Percentiles rank a stretch among this genome's conserved stretches.
phyloP scores from a whole-genome alignment of 2,797 vertebrate species.

The Aplochiton taeniatus region DNA sequence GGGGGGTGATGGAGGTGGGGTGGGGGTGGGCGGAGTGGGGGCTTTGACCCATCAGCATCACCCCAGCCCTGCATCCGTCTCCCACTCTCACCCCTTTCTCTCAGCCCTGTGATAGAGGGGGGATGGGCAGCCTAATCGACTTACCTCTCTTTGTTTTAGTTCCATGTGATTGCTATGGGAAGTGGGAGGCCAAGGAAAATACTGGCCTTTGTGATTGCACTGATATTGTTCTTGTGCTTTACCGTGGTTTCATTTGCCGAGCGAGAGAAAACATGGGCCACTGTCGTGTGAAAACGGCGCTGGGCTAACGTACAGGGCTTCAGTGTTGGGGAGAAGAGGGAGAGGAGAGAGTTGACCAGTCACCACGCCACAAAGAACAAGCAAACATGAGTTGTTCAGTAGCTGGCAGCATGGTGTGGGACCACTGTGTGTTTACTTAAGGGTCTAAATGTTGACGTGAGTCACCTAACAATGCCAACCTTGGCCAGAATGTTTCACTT shows the following conservation, averaged over 20 bases:
- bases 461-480: constrained; percentile 31
- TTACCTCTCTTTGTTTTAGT: constrained; percentile 46
- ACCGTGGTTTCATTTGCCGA: constrained; percentile 35
- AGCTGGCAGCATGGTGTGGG: constrained; percentile 8
- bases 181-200: constrained; percentile 44
- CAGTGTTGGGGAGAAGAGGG: background rate
- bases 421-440: constrained; percentile 20
- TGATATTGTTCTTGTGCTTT: constrained; percentile 52
- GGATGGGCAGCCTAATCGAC: constrained; percentile 18
- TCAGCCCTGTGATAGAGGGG: background rate
- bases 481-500: constrained; percentile 36
- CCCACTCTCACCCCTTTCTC: too few relatives aligned
- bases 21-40: constrained; percentile 6
- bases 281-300: constrained; percentile 17
- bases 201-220: constrained; percentile 50
- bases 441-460: constrained; percentile 1
- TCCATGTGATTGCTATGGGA: constrained; percentile 35
- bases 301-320: constrained; percentile 3
- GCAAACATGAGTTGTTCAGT: background rate
- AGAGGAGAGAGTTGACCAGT: background rate
- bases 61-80: too few relatives aligned
- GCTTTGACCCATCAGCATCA: too few relatives aligned
- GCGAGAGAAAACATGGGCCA: constrained; percentile 12
- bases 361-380: background rate
- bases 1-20: background rate